These are phyloP conservation scores for Leptopilina myrica DNA, from an alignment of 2,888 invertebrate genomes.

Conservation along the genomic window DNA sequence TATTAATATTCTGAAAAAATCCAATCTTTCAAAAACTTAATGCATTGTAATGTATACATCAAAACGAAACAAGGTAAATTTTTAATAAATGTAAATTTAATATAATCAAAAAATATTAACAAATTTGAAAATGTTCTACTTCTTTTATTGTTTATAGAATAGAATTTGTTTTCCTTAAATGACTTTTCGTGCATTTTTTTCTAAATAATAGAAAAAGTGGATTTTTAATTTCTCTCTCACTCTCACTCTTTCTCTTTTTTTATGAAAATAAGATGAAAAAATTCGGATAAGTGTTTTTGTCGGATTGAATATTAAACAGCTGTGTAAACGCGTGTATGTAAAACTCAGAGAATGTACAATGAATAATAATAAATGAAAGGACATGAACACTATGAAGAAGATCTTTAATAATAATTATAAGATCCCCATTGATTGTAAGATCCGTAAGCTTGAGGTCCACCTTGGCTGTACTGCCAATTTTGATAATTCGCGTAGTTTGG, in stretches of 20 bases:
- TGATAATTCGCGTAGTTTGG: conserved; percentile 75
- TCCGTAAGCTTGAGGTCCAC: conserved; percentile 75
- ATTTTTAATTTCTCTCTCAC: too few species aligned
- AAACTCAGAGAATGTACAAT: conserved; percentile 52
- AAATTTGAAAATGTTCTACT: too few species aligned
- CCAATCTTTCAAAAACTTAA: background rate
- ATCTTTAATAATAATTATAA: conserved; percentile 73
- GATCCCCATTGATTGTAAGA: conserved; percentile 76
- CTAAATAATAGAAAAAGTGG: too few species aligned
- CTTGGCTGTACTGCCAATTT: conserved; percentile 75
- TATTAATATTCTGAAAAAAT: background rate
- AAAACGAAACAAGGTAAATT: too few species aligned
- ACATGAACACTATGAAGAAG: conserved; percentile 10
- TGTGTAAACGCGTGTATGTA: conserved; percentile 79
- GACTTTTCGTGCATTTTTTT: too few species aligned
- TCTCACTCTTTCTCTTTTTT: background rate
- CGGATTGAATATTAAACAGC: conserved; percentile 1
- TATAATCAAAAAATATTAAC: too few species aligned
- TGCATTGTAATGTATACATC: too few species aligned
- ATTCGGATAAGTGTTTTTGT: background rate
- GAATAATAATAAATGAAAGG: conserved; percentile 34
- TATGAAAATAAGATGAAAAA: conserved; percentile 8
- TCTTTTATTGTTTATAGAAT: too few species aligned
- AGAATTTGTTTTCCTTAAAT: too few species aligned
- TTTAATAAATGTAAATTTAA: background rate